Evolutionary conservation across 1,140 invertebrate genomes (phyloP).

Genomic region (Laupala kohalensis): DNA sequence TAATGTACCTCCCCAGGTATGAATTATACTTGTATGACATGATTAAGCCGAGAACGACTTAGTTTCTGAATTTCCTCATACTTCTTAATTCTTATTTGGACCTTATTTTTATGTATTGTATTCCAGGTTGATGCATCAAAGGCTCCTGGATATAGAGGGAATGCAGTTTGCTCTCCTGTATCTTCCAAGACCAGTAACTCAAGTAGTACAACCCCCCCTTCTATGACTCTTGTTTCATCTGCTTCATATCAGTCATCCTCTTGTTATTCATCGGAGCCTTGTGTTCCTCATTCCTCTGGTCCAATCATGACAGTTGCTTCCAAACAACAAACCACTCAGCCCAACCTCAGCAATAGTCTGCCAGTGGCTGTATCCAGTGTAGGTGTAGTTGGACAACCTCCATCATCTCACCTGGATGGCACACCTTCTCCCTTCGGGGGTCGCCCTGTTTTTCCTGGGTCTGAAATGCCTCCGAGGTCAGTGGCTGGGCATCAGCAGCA

Average conservation of each 20-base stretch:
- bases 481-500: conserved; percentile 1
- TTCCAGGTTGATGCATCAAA: conserved; percentile 58
- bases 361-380: background rate
- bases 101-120: no score
- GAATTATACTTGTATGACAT: background rate
- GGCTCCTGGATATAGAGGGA: conserved; percentile 64
- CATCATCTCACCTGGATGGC: conserved; percentile 4
- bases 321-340: background rate
- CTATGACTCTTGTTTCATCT: conserved; percentile 7
- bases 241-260: background rate
- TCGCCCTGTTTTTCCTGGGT: conserved; percentile 1
- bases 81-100: no score
- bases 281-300: conserved; percentile 9
- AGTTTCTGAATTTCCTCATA: no score
- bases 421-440: conserved; percentile 1
- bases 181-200: conserved; percentile 45
- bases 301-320: background rate
- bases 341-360: background rate
- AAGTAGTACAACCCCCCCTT: conserved; percentile 21
- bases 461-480: background rate
- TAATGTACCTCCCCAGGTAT: conserved; percentile 32
- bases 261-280: conserved; percentile 6
- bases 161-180: conserved; percentile 55
- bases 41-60: no score
- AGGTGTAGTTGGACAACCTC: conserved; percentile 8